Conservation (phyloP, 2,888 invertebrate species). For the Electrophaes corylata region DNA sequence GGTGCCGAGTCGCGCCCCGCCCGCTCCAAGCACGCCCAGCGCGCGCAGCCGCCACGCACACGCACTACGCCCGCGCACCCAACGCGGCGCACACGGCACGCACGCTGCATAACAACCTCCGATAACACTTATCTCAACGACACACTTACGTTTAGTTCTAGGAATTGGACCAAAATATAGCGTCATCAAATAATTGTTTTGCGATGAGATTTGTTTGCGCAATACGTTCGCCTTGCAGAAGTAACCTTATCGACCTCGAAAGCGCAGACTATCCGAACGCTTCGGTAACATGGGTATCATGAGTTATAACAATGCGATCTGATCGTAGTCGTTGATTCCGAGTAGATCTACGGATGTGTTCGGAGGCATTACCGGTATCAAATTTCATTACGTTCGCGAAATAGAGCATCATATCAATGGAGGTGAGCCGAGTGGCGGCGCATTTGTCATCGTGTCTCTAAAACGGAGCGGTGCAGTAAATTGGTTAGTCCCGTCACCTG, state of each 20-base stretch:
- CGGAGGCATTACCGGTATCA: neutral
- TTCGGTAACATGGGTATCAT: neutral
- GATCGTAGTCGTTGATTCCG: slow-evolving; percentile 3
- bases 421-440: slow-evolving; percentile 4
- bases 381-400: slow-evolving; percentile 15
- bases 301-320: neutral
- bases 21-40: slow-evolving; percentile 6
- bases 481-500: slow-evolving; percentile 38
- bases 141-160: slow-evolving; percentile 31
- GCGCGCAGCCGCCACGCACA: neutral
- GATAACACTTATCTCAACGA: slow-evolving; percentile 33
- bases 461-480: slow-evolving; percentile 30
- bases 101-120: slow-evolving; percentile 6
- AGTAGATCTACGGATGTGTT: neutral
- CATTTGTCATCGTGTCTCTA: slow-evolving; percentile 21
- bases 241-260: slow-evolving; percentile 12
- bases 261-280: slow-evolving; percentile 1
- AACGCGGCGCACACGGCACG: slow-evolving; percentile 20
- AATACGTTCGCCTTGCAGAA: slow-evolving; percentile 9
- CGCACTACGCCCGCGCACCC: slow-evolving; percentile 30
- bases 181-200: slow-evolving; percentile 28
- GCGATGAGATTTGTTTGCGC: slow-evolving; percentile 18
- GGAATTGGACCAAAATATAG: slow-evolving; percentile 19
- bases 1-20: slow-evolving; percentile 36
- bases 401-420: slow-evolving; percentile 1